These are phyloP conservation scores for Ailuropoda melanoleuca DNA, from an alignment of 2,113 vertebrate genomes.

Conservation along the genomic window DNA sequence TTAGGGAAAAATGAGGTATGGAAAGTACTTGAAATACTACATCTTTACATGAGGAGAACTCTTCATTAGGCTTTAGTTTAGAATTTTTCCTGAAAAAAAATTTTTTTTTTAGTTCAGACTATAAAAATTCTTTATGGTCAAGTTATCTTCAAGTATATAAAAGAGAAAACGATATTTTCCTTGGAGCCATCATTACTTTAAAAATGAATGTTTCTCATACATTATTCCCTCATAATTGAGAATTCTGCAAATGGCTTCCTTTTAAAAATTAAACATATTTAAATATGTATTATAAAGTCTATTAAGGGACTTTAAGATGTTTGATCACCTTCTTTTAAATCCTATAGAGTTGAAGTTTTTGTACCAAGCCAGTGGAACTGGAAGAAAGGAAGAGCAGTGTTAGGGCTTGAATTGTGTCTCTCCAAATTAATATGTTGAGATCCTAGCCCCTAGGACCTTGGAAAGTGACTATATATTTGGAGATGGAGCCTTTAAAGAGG, in stretches of 20 bases:
- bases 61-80: background rate
- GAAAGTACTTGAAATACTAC: background rate
- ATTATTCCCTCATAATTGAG: background rate
- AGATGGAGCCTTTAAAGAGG: background rate
- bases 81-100: background rate
- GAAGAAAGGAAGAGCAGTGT: conserved; percentile 65
- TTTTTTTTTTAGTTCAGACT: background rate
- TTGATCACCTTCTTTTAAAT: conserved; percentile 79
- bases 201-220: background rate
- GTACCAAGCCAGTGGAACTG: conserved; percentile 81
- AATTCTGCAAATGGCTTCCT: conserved; percentile 29
- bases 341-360: conserved; percentile 81
- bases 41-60: background rate
- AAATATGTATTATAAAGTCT: background rate
- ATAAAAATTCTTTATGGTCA: background rate
- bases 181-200: background rate
- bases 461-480: background rate
- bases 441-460: background rate
- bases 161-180: background rate
- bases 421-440: background rate
- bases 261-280: conserved; percentile 26
- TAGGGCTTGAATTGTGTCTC: background rate
- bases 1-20: background rate
- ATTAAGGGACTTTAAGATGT: background rate
- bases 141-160: background rate